phyloP scores from a whole-genome alignment of 2,797 vertebrate species.

The Siniperca scherzeri region DNA sequence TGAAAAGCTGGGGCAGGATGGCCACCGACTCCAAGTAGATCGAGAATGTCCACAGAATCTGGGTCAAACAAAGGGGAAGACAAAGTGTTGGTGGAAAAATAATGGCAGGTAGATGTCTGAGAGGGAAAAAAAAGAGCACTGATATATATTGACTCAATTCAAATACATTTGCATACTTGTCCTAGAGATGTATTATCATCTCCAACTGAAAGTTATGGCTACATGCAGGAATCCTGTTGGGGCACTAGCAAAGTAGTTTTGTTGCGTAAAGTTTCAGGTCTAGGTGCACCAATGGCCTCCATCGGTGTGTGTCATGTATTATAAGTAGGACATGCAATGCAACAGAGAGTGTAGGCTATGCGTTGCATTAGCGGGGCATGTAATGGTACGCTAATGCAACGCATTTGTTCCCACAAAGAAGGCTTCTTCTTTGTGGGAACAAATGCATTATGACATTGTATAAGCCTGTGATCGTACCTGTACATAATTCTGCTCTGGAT shows the following conservation, averaged over 20 bases:
- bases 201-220: too few species aligned
- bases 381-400: too few species aligned
- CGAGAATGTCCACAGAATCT: conserved; percentile 99
- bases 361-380: background rate
- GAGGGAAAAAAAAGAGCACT: background rate
- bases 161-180: background rate
- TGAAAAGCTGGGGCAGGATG: conserved; percentile 97
- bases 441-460: background rate
- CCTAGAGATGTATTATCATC: background rate
- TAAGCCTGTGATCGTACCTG: background rate
- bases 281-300: background rate
- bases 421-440: background rate
- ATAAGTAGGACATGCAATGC: background rate
- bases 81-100: background rate
- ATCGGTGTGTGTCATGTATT: background rate
- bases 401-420: too few species aligned
- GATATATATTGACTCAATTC: background rate
- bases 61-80: background rate
- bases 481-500: background rate
- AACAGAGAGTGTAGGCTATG: too few species aligned
- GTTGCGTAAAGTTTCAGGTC: background rate
- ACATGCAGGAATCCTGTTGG: background rate
- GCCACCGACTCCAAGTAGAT: conserved; percentile 97
- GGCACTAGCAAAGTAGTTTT: background rate
- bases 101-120: background rate